Conservation (phyloP, 1,140 invertebrate genomes). For the Dendrolimus punctatus region DNA sequence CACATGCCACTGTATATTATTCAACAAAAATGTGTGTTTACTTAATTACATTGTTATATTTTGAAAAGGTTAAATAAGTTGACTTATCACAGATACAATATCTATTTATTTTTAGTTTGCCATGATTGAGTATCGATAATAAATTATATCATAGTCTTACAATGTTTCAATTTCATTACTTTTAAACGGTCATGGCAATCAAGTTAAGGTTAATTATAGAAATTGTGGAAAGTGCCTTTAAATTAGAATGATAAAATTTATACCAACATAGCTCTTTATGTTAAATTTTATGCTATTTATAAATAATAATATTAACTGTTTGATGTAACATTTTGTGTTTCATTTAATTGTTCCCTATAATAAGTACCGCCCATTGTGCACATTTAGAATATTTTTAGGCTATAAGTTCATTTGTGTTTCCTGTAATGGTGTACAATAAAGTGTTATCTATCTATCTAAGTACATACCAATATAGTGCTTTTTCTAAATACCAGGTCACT, state of each 20-base stretch:
- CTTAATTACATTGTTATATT: conserved; percentile 7
- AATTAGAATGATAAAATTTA: conserved; percentile 68
- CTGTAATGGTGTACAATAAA: too few relatives aligned
- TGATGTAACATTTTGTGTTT: conserved; percentile 53
- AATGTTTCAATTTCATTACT: too few relatives aligned
- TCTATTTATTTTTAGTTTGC: conserved; percentile 40
- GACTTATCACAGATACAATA: conserved; percentile 43
- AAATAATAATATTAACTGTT: conserved; percentile 71
- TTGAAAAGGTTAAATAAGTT: conserved; percentile 55
- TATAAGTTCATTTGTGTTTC: too few relatives aligned
- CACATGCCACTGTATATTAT: background rate
- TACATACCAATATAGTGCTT: too few relatives aligned
- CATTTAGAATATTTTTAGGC: conserved; percentile 3
- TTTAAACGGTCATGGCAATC: conserved; percentile 48
- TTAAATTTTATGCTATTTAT: conserved; percentile 70
- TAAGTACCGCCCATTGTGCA: too few relatives aligned
- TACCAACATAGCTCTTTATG: conserved; percentile 70
- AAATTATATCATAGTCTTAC: conserved; percentile 6
- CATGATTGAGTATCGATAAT: conserved; percentile 36
- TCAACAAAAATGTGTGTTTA: background rate
- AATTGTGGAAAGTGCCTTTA: conserved; percentile 68
- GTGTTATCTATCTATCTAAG: too few relatives aligned
- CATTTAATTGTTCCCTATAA: conserved; percentile 11
- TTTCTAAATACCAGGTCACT: too few relatives aligned
- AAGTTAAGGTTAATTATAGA: conserved; percentile 52